These are phyloP conservation scores for Athalia cordata DNA, from an alignment of 2,888 invertebrate species.

Conservation along the genomic window DNA sequence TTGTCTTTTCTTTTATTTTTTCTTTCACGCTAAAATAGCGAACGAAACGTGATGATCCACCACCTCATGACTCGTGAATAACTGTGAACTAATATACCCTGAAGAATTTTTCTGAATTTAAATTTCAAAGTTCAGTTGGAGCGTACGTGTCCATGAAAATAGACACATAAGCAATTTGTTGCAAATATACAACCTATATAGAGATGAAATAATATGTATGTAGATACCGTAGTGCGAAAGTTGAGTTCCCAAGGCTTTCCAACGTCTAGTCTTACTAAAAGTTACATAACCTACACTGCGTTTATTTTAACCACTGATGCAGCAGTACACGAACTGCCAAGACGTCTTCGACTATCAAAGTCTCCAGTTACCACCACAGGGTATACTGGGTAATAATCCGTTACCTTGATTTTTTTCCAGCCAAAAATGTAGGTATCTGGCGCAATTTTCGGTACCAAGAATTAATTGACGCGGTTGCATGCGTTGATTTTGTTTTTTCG, in stretches of 20 bases:
- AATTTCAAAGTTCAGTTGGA: slow-evolving; percentile 22
- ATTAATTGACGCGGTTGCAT: no score
- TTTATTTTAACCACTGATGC: slow-evolving; percentile 28
- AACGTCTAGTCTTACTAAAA: slow-evolving; percentile 38
- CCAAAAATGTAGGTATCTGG: neutral
- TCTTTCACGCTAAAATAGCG: no score
- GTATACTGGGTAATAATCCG: neutral
- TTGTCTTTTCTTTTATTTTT: no score
- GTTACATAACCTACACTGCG: slow-evolving; percentile 24
- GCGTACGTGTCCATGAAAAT: neutral
- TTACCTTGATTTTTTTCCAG: slow-evolving; percentile 24
- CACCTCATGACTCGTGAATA: no score
- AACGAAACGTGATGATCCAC: no score
- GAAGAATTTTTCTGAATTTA: no score
- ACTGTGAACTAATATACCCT: no score
- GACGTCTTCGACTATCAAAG: slow-evolving; percentile 5
- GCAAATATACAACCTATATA: no score
- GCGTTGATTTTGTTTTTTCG: no score
- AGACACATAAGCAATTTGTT: no score
- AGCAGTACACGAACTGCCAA: neutral
- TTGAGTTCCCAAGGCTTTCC: slow-evolving; percentile 42
- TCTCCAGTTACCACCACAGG: slow-evolving; percentile 33
- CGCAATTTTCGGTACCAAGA: no score
- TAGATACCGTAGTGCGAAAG: slow-evolving; percentile 10
- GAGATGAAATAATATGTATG: no score